Base-by-base conservation (phyloP, 2,113 vertebrate species). In the Macquaria australasica region DNA sequence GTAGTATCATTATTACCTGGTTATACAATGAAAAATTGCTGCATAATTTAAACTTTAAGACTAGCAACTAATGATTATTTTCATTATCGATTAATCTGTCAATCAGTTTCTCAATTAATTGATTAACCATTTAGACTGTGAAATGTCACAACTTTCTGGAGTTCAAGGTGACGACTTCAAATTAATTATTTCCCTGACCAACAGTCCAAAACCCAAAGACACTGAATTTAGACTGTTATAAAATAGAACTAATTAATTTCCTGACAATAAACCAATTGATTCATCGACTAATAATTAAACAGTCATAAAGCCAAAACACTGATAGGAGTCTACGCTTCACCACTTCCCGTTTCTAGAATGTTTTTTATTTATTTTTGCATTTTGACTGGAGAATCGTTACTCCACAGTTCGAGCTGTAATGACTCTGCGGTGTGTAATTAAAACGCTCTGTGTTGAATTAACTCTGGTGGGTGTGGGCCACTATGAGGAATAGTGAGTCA, bases 381-480 rank as follows among this genome's bases (percentile, higher is more conserved):
- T 74, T 4, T 23, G 71, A 70, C 39, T 43, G n/a, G 7, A 63
- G 58, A 34, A 11, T 70, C 10, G 25, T 75, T 0, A 23, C 1
- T 25, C 53, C 37, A 58, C 39, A 0, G 5, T 55, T 0, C 0
- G 21, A 37, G 51, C 60, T 60, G 34, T 18, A 20, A 23, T 3
- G n/a, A 12, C 48, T 77, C 58, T 58, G n/a, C 3, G 53, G 55
- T 21, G n/a, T 12, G 31, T 79, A 78, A 85, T 85, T 75, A 63
- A 85, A 78, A 2, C 34, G 0, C 45, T 23, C 34, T 85, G 84
- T 53, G 66, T 56, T 63, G 48, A 59, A 50, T 88, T 70, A 77
- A 11, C 67, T 75, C 53, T 31, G 74, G 59, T 55, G 79, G 83
- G 60, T 23, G 78, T 79, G 58, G 55, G 41, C 68, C 6, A 23